Conservation (phyloP, 2,797 vertebrate genomes). For the Carduelis carduelis region DNA sequence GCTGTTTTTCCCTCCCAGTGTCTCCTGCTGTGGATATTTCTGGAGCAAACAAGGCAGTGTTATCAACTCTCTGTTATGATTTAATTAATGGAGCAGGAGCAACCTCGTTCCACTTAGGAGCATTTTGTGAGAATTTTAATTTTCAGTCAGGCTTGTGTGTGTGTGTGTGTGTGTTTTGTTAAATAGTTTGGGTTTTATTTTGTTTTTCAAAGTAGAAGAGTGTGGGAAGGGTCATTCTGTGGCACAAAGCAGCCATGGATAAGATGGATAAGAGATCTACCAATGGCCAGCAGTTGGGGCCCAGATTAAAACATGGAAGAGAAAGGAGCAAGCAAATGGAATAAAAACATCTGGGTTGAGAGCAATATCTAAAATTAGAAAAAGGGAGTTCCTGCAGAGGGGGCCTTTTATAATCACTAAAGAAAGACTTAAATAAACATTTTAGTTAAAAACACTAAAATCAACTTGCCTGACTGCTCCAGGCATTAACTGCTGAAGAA, state of each 20-base stretch:
- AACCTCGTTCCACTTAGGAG: background rate
- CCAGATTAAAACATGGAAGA: background rate
- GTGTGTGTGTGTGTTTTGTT: background rate
- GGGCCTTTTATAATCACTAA: background rate
- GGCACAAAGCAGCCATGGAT: background rate
- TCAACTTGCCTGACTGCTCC: background rate
- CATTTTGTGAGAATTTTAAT: background rate
- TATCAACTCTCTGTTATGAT: background rate
- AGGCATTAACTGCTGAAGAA: background rate
- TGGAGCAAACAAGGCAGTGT: background rate
- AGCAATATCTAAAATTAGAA: background rate
- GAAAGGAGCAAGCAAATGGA: background rate
- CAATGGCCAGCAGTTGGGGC: background rate
- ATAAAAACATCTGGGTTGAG: background rate
- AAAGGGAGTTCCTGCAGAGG: background rate
- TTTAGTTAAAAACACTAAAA: background rate
- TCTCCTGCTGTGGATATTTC: background rate
- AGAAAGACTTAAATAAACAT: background rate
- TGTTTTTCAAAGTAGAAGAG: background rate
- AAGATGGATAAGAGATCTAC: background rate
- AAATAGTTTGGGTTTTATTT: background rate
- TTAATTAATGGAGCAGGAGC: background rate
- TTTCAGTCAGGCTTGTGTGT: background rate
- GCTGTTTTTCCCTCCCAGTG: background rate
- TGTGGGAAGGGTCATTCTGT: background rate